Percentiles rank a stretch among this genome's conserved stretches.
Evolutionary conservation across 2,888 invertebrate species (phyloP).

Genomic region (Osmoderma eremita): DNA sequence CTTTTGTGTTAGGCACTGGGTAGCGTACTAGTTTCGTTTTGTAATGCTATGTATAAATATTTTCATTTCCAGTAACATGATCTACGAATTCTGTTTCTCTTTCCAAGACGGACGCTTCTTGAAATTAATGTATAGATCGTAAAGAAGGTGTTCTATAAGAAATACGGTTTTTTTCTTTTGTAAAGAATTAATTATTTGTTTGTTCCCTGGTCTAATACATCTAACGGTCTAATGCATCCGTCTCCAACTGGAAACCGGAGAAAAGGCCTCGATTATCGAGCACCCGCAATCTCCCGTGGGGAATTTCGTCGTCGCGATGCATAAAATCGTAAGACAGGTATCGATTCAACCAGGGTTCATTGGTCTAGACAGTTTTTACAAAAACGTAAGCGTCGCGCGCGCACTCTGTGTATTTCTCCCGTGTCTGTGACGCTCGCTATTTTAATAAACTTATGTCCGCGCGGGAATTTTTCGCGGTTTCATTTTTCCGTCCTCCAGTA

Average conservation of each 20-base stretch:
- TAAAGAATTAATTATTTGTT: too few relatives aligned
- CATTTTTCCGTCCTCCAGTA: constrained; percentile 1
- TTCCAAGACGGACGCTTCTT: too few relatives aligned
- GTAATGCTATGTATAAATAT: too few relatives aligned
- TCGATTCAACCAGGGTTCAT: constrained; percentile 40
- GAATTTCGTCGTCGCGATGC: constrained; percentile 31
- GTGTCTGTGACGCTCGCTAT: constrained; percentile 25
- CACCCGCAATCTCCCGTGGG: constrained; percentile 18
- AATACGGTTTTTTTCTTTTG: too few relatives aligned
- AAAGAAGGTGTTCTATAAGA: too few relatives aligned
- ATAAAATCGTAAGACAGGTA: constrained; percentile 40
- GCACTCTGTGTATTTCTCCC: constrained; percentile 21
- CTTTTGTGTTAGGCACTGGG: too few relatives aligned
- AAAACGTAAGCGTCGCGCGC: constrained; percentile 38
- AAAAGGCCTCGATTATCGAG: constrained; percentile 31
- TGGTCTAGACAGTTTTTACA: constrained; percentile 39
- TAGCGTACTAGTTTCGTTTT: too few relatives aligned
- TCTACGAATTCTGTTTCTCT: too few relatives aligned
- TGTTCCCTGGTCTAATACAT: too few relatives aligned
- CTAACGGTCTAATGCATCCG: too few relatives aligned
- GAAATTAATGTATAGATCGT: too few relatives aligned
- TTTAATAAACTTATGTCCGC: constrained; percentile 17
- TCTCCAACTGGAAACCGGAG: constrained; percentile 8
- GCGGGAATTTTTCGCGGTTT: constrained; percentile 11
- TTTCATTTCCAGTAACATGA: too few relatives aligned